Conservation (phyloP, 2,888 invertebrate species). For the Andrena camellia region DNA sequence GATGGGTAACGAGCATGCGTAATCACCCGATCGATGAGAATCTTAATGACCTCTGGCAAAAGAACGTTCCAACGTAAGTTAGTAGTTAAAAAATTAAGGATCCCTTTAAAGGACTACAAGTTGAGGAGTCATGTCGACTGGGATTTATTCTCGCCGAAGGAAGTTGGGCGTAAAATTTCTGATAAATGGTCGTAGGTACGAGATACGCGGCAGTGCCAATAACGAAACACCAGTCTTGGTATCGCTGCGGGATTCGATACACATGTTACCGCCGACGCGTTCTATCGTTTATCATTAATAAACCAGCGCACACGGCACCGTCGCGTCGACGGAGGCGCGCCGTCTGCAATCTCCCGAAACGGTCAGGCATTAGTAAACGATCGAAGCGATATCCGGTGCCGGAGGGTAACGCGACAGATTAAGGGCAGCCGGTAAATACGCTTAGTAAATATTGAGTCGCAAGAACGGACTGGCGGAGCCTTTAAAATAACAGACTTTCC, state of each 20-base stretch:
- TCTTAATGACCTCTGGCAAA: conserved; percentile 22
- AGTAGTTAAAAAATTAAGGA: conserved; percentile 1
- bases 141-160: background rate
- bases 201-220: conserved; percentile 12
- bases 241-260: conserved; percentile 9
- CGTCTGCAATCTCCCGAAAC: conserved; percentile 35
- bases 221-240: conserved; percentile 1
- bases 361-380: conserved; percentile 47
- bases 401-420: conserved; percentile 70
- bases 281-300: conserved; percentile 38
- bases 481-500: conserved; percentile 76
- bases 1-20: conserved; percentile 2
- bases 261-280: conserved; percentile 12
- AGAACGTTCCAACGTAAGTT: background rate
- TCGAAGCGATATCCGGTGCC: conserved; percentile 31
- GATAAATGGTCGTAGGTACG: background rate
- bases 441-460: conserved; percentile 76
- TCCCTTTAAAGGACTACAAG: background rate
- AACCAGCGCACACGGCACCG: conserved; percentile 4
- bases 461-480: conserved; percentile 54
- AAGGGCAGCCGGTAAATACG: conserved; percentile 73
- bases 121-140: background rate
- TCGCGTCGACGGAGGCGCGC: background rate
- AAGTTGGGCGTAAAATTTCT: background rate
- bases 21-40: background rate